Evolutionary conservation across 2,113 vertebrate genomes (phyloP), one percentile per base, ranked within the genome.

Genomic region (Talpa occidentalis): DNA sequence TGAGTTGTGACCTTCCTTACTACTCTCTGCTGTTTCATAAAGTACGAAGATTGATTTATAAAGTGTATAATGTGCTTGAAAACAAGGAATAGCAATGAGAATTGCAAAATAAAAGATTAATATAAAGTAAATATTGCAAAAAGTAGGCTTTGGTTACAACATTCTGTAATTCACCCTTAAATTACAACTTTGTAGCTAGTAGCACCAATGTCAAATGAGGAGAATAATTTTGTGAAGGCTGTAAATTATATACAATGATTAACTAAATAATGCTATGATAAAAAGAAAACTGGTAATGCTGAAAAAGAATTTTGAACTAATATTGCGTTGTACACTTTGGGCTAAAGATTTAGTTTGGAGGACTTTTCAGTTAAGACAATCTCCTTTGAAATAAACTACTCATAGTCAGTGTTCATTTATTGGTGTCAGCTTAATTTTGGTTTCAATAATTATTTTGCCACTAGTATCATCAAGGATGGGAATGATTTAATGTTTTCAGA

Each of bases 1-100:
- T 98, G 98, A 98, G 98, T 98, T 98, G 98, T 98, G 98, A 98
- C 98, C 98, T 98, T 98, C 98, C 98, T 98, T 98, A 98, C 98
- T 98, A 97, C 96, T 98, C 98, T 98, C 95, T 97, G 93, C 97
- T 97, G 97, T 98, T 98, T 97, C 98, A 98, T 98, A 98, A 98
- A 98, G 96, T 94, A 96, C 80, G 74, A 97, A 98, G 98, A 98
- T 97, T 98, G 98, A 98, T 98, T 98, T 98, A 98, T 96, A 98
- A 92, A 62, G 72, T 89, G 86, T 96, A 93, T 93, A 93, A 87
- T 95, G 95, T 97, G 86, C 96, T 98, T 96, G 95, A 98, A 98
- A 98, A 98, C 94, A 96, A 91, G 74, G 96, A 97, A 97, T 96
- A 97, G 95, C 97, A 98, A 97, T 52, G 78, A 78, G 89, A 96